Base-by-base conservation (phyloP, 1,140 invertebrate species). In the Conopomorpha cramerella region DNA sequence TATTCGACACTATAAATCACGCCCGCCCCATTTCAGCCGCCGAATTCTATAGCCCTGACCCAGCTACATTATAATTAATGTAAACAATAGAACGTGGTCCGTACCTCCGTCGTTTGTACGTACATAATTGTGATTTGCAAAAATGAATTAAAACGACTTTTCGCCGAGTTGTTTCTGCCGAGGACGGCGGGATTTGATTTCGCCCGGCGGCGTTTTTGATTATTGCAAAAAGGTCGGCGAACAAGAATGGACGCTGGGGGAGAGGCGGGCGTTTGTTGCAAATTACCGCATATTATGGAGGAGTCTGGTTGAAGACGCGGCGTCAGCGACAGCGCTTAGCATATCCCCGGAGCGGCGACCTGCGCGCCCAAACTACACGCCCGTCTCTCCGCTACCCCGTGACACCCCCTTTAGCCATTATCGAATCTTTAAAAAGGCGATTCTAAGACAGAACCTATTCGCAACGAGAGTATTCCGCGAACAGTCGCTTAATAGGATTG, bases 401-500 rank as follows among this genome's bases (percentile, higher is more conserved):
- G 44, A 46, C 36, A 46, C 55, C 39, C 51, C 52, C 52, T 56
- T 61, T 66, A 62, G 52, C 61, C 53, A 71, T 71, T 70, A 70
- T 67, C 49, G 61, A 67, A 59, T 59, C 63, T 55, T 74, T 65
- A 73, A 71, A 71, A 68, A 64, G 55, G 60, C 53, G 54, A 60
- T 65, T 52, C 56, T 63, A 60, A 66, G 54, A 63, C 52, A 54
- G 46, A 64, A 64, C 57, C 56, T n/a, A n/a, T 43, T 30, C 50
- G 44, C 28, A 34, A 25, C 32, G 44, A 42, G 60, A 60, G 53
- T 54, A 55, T 49, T 49, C 55, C 55, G 51, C 46, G 56, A 57
- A 58, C 54, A 55, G 52, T 55, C 52, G 55, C 56, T 59, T 68
- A 74, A 74, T 70, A 74, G 63, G 66, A 74, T 74, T 68, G 66